Evolutionary conservation across 2,888 invertebrate genomes (phyloP).

Genomic region (Ecdyonurus torrentis): DNA sequence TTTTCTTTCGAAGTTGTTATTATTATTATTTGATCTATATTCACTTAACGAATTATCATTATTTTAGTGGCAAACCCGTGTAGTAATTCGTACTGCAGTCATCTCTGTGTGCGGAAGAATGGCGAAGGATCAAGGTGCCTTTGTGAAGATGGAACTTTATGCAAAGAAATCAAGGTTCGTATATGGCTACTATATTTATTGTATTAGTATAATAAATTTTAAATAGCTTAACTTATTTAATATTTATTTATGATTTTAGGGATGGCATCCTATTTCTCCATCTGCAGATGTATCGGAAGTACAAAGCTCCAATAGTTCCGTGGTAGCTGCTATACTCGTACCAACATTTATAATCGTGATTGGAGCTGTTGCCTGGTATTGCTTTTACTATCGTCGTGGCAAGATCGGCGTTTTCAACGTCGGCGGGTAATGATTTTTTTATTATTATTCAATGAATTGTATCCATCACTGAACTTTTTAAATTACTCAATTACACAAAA

Average conservation of each 20-base stretch:
- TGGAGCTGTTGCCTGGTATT: not conserved
- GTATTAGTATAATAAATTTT: no score
- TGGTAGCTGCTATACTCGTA: constrained; percentile 1
- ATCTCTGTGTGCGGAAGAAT: not conserved
- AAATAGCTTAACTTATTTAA: no score
- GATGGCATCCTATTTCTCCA: no score
- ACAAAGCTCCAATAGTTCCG: not conserved
- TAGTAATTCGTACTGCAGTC: not conserved
- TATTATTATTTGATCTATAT: not conserved
- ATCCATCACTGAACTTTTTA: no score
- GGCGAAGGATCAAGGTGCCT: constrained; percentile 29
- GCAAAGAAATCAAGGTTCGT: not conserved
- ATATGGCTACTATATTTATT: no score
- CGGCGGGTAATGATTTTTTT: not conserved
- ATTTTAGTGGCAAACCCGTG: not conserved
- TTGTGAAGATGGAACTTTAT: constrained; percentile 33
- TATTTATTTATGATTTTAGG: no score
- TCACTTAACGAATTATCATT: not conserved
- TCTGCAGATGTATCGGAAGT: no score
- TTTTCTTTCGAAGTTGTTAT: not conserved
- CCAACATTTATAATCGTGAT: not conserved
- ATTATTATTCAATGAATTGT: not conserved
- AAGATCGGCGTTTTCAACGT: constrained; percentile 3
- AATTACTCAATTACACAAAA: no score
- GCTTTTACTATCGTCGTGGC: not conserved